Conservation (phyloP, 2,888 invertebrate genomes). For the Acanthopleura granulata region DNA sequence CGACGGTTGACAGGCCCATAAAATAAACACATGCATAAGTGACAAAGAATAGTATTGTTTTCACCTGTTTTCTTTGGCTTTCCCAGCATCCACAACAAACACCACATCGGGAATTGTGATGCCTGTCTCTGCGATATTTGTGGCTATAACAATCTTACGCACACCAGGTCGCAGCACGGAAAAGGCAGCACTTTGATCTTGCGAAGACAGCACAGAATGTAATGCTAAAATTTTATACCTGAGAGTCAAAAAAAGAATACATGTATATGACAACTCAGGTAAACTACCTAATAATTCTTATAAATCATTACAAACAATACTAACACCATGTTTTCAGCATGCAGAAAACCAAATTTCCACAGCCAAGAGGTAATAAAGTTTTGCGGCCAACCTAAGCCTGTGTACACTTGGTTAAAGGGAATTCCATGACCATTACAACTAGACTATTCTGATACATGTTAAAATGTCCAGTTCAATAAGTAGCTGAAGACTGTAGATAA, state of each 20-base stretch:
- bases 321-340: no score
- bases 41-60: not conserved
- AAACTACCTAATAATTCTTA: no score
- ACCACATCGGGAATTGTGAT: conserved; percentile 68
- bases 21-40: no score
- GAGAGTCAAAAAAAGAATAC: conserved; percentile 23
- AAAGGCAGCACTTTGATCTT: conserved; percentile 62
- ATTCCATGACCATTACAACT: no score
- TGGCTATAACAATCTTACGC: conserved; percentile 65
- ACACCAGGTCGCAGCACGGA: conserved; percentile 52
- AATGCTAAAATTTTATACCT: conserved; percentile 62
- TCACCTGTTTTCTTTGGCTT: conserved; percentile 66
- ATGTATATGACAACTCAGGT: no score
- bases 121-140: conserved; percentile 68
- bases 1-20: no score
- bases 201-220: conserved; percentile 65
- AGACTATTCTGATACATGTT: no score
- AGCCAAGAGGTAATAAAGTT: no score
- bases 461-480: not conserved
- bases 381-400: no score
- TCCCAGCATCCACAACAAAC: conserved; percentile 66
- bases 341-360: no score
- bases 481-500: not conserved
- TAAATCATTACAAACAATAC: no score
- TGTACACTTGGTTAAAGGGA: no score